phyloP scores from a whole-genome alignment of 2,888 invertebrate genomes.

The Drosophila mettleri region DNA sequence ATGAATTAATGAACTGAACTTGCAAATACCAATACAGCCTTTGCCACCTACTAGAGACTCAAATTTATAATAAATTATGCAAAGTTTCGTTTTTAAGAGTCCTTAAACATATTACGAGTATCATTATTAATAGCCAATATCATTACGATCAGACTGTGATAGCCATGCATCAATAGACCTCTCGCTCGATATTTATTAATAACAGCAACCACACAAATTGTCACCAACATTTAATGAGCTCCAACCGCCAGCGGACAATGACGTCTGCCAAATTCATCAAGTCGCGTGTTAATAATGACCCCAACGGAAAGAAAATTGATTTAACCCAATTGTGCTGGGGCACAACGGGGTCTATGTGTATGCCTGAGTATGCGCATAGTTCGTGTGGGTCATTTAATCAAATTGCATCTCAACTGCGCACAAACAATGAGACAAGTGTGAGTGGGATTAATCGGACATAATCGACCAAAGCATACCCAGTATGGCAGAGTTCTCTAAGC shows the following conservation, averaged over 20 bases:
- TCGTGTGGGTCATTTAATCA: conserved; percentile 35
- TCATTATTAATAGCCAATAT: no score
- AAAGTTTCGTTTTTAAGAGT: background rate
- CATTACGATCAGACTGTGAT: no score
- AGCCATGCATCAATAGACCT: background rate
- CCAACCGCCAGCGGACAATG: background rate
- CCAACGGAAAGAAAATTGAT: conserved; percentile 37
- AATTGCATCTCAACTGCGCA: conserved; percentile 30
- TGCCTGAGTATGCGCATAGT: background rate
- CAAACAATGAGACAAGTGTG: conserved; percentile 33
- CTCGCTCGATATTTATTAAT: conserved; percentile 22
- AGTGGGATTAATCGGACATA: background rate
- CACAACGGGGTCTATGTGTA: background rate
- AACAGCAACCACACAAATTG: conserved; percentile 25
- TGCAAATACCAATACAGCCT: background rate
- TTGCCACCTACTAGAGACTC: background rate
- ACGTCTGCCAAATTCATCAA: conserved; percentile 19
- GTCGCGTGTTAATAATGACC: conserved; percentile 44
- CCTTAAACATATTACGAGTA: no score
- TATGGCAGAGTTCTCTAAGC: no score
- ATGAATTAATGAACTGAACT: background rate
- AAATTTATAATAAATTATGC: background rate
- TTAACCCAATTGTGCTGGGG: conserved; percentile 54
- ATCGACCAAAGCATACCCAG: background rate
- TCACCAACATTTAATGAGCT: conserved; percentile 17